phyloP scores from a whole-genome alignment of 2,888 invertebrate species.

The Lasioglossum zephyrum region DNA sequence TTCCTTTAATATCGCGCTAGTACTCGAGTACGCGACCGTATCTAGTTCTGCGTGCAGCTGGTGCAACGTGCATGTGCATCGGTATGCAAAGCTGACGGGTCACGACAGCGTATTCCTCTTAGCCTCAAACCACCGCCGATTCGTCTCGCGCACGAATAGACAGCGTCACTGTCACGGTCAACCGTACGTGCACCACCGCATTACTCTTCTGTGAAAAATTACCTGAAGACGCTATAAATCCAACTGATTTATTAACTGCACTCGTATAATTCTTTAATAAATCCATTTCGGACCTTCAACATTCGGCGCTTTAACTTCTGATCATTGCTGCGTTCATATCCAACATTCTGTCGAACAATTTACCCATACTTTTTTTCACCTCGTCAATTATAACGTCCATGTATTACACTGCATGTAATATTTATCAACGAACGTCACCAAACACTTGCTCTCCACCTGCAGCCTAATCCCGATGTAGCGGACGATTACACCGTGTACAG shows the following conservation, averaged over 20 bases:
- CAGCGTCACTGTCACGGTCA: conserved; percentile 41
- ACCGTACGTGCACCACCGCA: conserved; percentile 21
- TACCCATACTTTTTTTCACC: not conserved
- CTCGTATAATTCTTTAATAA: not conserved
- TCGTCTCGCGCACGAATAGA: conserved; percentile 60
- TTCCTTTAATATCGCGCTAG: not conserved
- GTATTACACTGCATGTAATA: not conserved
- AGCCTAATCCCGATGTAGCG: not conserved
- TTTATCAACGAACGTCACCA: not conserved
- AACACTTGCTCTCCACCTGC: not conserved
- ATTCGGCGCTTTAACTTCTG: not conserved
- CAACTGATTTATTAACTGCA: not conserved
- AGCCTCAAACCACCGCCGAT: conserved; percentile 64
- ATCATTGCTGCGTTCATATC: too few species aligned
- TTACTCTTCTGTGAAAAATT: not conserved
- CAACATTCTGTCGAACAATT: not conserved
- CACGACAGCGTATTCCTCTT: conserved; percentile 71
- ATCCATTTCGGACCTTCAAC: not conserved
- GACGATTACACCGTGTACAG: not conserved
- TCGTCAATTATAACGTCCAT: not conserved
- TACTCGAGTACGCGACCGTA: conserved; percentile 10
- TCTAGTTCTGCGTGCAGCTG: conserved; percentile 57
- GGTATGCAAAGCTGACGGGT: conserved; percentile 77
- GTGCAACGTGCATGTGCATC: conserved; percentile 57
- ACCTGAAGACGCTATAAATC: not conserved